A percentile compares a stretch with the other conserved stretches of the same genome.
Evolutionary conservation across 2,113 vertebrate genomes (phyloP).

Genomic region (Raja brachyura): DNA sequence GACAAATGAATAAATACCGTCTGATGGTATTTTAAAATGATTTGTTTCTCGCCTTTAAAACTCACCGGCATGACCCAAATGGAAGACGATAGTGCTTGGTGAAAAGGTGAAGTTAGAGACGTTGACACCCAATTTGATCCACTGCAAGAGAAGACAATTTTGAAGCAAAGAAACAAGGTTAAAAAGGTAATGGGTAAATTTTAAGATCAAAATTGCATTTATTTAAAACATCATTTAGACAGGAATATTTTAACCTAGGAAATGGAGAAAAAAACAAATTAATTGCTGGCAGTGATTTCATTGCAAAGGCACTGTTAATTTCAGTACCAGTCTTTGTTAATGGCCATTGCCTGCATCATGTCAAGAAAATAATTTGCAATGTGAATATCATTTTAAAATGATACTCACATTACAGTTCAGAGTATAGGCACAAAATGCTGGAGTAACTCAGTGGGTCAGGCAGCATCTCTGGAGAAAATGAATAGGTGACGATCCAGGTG

Average conservation of each 20-base stretch:
- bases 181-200: neutral
- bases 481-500: too few relatives aligned
- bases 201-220: neutral
- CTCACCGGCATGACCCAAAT: conserved; percentile 90
- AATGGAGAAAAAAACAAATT: neutral
- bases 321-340: neutral
- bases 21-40: neutral
- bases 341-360: too few relatives aligned
- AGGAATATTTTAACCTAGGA: too few relatives aligned
- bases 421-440: neutral
- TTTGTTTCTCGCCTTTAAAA: conserved; percentile 21
- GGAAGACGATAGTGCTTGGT: conserved; percentile 91
- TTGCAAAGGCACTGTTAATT: neutral
- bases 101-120: conserved; percentile 91
- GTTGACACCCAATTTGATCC: conserved; percentile 95
- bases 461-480: too few relatives aligned
- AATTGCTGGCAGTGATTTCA: neutral
- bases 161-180: conserved; percentile 38
- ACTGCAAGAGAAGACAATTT: conserved; percentile 59
- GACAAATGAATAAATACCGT: neutral
- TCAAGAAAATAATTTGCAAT: neutral
- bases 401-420: neutral
- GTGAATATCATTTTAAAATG: neutral
- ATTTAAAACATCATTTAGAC: neutral
- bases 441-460: too few relatives aligned